Conservation (phyloP, 1,140 invertebrate genomes). For the Drosophila biarmipes region DNA sequence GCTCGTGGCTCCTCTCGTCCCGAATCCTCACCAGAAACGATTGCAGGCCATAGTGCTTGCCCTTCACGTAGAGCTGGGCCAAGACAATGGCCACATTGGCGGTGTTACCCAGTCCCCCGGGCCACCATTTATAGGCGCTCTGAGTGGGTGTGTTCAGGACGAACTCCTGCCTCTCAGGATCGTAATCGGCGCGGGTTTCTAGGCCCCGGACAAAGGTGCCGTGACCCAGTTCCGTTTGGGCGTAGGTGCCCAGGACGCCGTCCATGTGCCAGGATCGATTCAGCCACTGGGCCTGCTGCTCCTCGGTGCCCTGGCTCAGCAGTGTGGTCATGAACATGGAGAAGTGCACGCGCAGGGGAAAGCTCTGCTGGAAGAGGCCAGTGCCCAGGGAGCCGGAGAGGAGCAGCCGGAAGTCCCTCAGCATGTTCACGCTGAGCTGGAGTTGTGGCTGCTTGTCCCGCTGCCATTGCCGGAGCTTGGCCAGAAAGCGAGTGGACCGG, state of each 20-base stretch:
- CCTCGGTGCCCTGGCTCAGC: constrained; percentile 92
- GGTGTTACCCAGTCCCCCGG: constrained; percentile 96
- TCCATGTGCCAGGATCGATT: constrained; percentile 91
- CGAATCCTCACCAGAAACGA: constrained; percentile 96
- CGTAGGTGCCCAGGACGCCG: constrained; percentile 95
- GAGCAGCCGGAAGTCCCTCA: constrained; percentile 68
- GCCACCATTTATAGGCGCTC: constrained; percentile 92
- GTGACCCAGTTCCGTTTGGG: constrained; percentile 97
- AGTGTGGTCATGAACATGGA: constrained; percentile 96
- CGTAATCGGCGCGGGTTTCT: constrained; percentile 96
- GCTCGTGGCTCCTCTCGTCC: constrained; percentile 93
- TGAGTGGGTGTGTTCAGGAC: constrained; percentile 94
- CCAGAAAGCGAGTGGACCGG: constrained; percentile 89
- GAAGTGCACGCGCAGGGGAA: constrained; percentile 91
- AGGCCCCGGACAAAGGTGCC: constrained; percentile 96
- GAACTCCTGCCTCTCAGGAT: constrained; percentile 93
- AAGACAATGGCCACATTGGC: constrained; percentile 95
- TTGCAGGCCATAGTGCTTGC: constrained; percentile 94
- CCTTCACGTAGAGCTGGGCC: constrained; percentile 94
- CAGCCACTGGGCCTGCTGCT: constrained; percentile 95
- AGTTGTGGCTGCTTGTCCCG: constrained; percentile 60
- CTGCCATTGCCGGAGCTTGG: constrained; percentile 89
- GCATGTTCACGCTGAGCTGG: constrained; percentile 10
- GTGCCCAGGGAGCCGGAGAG: constrained; percentile 90
- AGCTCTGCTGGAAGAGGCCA: constrained; percentile 92